Conservation (phyloP, 2,888 invertebrate genomes). For the Phasia obesa region DNA sequence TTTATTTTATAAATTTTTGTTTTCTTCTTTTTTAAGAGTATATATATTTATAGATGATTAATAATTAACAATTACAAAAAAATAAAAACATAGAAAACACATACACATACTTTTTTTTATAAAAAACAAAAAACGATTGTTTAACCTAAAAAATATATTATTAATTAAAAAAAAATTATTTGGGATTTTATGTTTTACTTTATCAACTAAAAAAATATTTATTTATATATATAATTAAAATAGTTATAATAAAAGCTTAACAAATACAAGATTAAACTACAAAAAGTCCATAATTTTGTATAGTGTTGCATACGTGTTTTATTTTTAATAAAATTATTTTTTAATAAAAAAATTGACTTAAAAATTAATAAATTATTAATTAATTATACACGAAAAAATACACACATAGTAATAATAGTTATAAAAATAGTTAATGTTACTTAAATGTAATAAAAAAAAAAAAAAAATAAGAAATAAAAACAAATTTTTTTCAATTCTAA, state of each 20-base stretch:
- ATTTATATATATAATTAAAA: slow-evolving; percentile 40
- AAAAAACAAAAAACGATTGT: slow-evolving; percentile 65
- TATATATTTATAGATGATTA: slow-evolving; percentile 63
- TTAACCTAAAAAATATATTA: slow-evolving; percentile 66
- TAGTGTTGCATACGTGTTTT: slow-evolving; percentile 56
- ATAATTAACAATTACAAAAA: slow-evolving; percentile 67
- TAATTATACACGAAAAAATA: slow-evolving; percentile 60
- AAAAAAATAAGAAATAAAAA: slow-evolving; percentile 17
- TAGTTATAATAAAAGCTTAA: slow-evolving; percentile 63
- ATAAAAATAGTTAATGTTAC: slow-evolving; percentile 52
- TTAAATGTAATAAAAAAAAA: slow-evolving; percentile 31
- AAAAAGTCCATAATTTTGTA: slow-evolving; percentile 71
- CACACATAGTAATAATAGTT: slow-evolving; percentile 54
- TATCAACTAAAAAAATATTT: slow-evolving; percentile 51
- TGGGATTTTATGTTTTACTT: slow-evolving; percentile 66
- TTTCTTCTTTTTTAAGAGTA: slow-evolving; percentile 35
- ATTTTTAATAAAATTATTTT: slow-evolving; percentile 32
- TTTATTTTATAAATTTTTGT: slow-evolving; percentile 39
- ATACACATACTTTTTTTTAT: slow-evolving; percentile 52
- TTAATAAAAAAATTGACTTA: slow-evolving; percentile 61
- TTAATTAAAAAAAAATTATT: slow-evolving; percentile 62
- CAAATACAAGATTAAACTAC: slow-evolving; percentile 64
- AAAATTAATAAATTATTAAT: slow-evolving; percentile 41
- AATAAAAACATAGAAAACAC: slow-evolving; percentile 63
- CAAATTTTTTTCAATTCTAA: slow-evolving; percentile 33